Evolutionary conservation across 2,113 vertebrate species (phyloP).

Genomic region (Isurus oxyrinchus): DNA sequence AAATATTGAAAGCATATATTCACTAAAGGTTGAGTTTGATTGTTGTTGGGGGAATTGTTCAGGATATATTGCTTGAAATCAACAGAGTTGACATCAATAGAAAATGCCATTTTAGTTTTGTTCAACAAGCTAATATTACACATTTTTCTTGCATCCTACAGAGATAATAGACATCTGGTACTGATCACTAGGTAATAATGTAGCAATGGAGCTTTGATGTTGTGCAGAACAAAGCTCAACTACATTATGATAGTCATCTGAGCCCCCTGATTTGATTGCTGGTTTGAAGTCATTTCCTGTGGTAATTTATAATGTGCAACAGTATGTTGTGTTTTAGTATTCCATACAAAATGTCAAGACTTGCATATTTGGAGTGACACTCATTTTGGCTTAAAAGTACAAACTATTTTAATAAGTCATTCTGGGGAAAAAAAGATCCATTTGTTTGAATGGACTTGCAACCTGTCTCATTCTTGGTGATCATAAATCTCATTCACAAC

Average conservation of each 20-base stretch:
- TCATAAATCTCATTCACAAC: not conserved
- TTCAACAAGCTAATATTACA: not conserved
- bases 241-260: not conserved
- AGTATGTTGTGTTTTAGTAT: not conserved
- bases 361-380: not conserved
- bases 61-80: not conserved
- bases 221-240: not conserved
- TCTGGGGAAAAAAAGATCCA: not conserved
- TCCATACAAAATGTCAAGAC: not conserved
- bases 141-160: not conserved
- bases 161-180: not conserved
- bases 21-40: not conserved
- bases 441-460: not conserved
- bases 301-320: not conserved
- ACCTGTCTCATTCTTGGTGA: not conserved
- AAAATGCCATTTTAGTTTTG: slow-evolving; percentile 3
- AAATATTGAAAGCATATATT: not conserved
- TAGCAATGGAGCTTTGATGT: not conserved
- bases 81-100: not conserved
- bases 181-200: not conserved
- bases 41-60: not conserved
- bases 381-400: not conserved
- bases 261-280: not conserved
- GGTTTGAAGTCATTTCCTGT: not conserved
- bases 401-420: not conserved